Evolutionary conservation across 2,888 invertebrate species (phyloP).

Genomic region (Athrips mouffetella): DNA sequence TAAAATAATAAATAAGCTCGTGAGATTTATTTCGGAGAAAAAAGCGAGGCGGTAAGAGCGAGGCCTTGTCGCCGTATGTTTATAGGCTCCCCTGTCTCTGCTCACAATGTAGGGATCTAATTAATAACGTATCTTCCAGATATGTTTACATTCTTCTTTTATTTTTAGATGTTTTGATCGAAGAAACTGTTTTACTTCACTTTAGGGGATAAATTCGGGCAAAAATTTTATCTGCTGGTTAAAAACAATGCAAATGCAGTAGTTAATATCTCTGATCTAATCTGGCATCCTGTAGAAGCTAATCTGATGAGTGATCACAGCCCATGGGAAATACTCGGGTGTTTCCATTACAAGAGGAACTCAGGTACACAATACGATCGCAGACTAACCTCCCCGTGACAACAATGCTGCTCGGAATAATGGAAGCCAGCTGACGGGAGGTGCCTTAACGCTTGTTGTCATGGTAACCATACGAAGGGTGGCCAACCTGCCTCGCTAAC

Average conservation of each 20-base stretch:
- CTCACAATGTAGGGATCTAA: conserved; percentile 65
- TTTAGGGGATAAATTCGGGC: conserved; percentile 1
- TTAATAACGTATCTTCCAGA: conserved; percentile 62
- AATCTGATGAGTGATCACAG: conserved; percentile 50
- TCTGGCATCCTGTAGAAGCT: conserved; percentile 42
- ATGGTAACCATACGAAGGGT: conserved; percentile 72
- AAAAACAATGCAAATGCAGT: conserved; percentile 50
- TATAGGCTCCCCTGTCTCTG: conserved; percentile 60
- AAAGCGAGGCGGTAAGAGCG: conserved; percentile 64
- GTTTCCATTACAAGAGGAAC: conserved; percentile 50
- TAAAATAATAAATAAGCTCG: conserved; percentile 75
- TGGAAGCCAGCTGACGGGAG: conserved; percentile 77
- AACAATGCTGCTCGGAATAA: conserved; percentile 65
- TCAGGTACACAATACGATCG: conserved; percentile 55
- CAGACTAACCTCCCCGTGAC: conserved; percentile 52
- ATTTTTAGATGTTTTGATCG: conserved; percentile 4
- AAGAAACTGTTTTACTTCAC: not conserved
- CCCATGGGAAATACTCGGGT: conserved; percentile 48
- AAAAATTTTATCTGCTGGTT: conserved; percentile 21
- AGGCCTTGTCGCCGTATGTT: conserved; percentile 66
- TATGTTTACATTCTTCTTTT: conserved; percentile 31
- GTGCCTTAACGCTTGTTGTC: conserved; percentile 69
- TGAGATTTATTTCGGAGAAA: conserved; percentile 76
- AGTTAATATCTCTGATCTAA: too few relatives aligned
- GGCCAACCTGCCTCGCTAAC: conserved; percentile 71